Evolutionary conservation across 1,140 invertebrate species (phyloP), one percentile per base, ranked within the genome.

Genomic region (Drosophila biarmipes): DNA sequence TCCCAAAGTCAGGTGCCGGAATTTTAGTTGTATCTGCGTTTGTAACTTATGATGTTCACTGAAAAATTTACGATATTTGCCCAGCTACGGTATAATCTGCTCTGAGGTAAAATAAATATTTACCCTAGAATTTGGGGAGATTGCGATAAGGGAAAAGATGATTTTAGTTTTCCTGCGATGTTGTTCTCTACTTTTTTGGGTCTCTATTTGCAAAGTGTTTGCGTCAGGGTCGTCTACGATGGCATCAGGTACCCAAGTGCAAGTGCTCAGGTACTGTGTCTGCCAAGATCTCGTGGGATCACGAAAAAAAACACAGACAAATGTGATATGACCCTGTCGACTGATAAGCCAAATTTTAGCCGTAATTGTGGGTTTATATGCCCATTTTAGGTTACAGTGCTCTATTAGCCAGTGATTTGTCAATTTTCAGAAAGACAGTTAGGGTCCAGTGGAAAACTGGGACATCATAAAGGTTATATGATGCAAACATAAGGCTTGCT

Each of bases 1-100:
- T 15, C 19, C 21, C 15, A 67, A 67, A 67, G 63, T 67, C 63
- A 67, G 63, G 63, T 64, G 63, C 63, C n/a, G 35, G 58, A n/a
- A 24, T 37, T 6, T 29, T 49, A 48, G 61, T 4, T 40, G 27
- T 52, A 62, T 53, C 35, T 53, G 37, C 34, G 29, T 62, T 31
- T 63, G 34, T 66, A 62, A 45, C 35, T 67, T 31, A 15, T 54
- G 49, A 64, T 69, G 64, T 56, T 38, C 27, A 35, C 24, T 35
- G 40, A 31, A 67, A 52, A 55, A 71, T 82, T 73, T 81, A 82
- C 46, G 71, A 61, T 79, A 79, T 81, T 84, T 72, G 48, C 52
- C 24, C 43, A 55, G 53, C 42, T 21, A 62, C 62, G 11, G 31
- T 31, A 31, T 21, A 58, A 17, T 27, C 40, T 45, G 40, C 21